These are phyloP conservation scores for Ctenopoma multispine DNA, from an alignment of 2,797 vertebrate genomes.

Conservation along the genomic window DNA sequence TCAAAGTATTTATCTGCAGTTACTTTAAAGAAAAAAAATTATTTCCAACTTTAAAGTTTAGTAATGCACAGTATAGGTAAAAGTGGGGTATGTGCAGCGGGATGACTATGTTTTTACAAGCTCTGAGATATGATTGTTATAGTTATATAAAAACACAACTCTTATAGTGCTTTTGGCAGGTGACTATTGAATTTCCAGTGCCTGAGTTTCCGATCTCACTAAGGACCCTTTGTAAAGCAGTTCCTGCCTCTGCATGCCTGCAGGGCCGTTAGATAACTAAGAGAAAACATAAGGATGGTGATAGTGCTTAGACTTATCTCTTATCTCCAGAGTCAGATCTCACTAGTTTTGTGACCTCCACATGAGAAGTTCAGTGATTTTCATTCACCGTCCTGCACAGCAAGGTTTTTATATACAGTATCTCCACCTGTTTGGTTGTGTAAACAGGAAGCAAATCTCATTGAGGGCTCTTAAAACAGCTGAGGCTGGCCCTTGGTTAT, in stretches of 20 bases:
- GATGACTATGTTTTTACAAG: slow-evolving; percentile 5
- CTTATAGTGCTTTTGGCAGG: slow-evolving; percentile 6
- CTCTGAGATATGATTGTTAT: slow-evolving; percentile 5
- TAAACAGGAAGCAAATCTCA: slow-evolving; percentile 11
- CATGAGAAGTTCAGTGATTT: not conserved
- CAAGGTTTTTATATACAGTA: slow-evolving; percentile 7
- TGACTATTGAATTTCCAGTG: slow-evolving; percentile 8
- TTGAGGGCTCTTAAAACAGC: not conserved
- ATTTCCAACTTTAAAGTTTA: too few relatives aligned
- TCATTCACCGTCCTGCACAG: too few relatives aligned
- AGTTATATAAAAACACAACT: not conserved
- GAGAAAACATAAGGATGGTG: not conserved
- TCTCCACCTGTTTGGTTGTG: not conserved
- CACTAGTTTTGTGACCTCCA: slow-evolving; percentile 9
- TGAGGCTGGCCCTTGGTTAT: not conserved
- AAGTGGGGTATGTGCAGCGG: not conserved
- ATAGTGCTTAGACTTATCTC: not conserved
- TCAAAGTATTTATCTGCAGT: not conserved
- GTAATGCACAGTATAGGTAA: too few relatives aligned
- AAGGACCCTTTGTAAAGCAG: slow-evolving; percentile 9
- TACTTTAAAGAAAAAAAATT: too few relatives aligned
- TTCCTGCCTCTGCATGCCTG: slow-evolving; percentile 1
- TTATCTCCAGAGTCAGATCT: slow-evolving; percentile 5
- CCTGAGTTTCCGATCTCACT: not conserved
- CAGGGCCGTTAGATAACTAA: slow-evolving; percentile 4